These are phyloP conservation scores for Agrochola lota DNA, from an alignment of 2,888 invertebrate species.

Conservation along the genomic window DNA sequence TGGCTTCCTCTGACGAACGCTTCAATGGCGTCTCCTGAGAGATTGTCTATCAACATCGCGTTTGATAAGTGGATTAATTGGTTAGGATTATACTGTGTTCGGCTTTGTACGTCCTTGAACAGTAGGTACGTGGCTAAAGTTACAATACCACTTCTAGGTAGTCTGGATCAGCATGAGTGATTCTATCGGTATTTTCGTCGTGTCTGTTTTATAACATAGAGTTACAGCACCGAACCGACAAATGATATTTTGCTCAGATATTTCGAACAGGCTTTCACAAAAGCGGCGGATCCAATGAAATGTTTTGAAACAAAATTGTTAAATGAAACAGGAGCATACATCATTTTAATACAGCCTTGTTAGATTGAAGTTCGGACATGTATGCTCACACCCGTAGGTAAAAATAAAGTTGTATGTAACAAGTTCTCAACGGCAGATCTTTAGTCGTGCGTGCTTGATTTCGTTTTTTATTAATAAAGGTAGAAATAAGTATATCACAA, in stretches of 20 bases:
- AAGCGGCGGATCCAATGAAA: conserved; percentile 1
- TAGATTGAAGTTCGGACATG: not conserved
- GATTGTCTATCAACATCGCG: conserved; percentile 3
- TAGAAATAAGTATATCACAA: not conserved
- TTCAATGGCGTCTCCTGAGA: conserved; percentile 11
- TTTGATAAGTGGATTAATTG: conserved; percentile 5
- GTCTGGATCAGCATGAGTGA: not conserved
- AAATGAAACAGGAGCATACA: not conserved
- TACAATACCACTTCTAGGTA: not conserved
- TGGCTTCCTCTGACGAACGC: conserved; percentile 2
- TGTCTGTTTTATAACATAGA: not conserved
- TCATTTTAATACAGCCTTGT: not conserved
- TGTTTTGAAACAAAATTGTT: conserved; percentile 4
- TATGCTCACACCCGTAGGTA: too few species aligned
- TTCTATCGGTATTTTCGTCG: not conserved
- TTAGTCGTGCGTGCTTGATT: not conserved
- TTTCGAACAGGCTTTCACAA: conserved; percentile 30
- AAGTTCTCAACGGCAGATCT: not conserved
- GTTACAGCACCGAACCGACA: not conserved
- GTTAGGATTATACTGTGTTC: not conserved
- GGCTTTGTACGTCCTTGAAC: not conserved
- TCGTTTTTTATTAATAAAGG: not conserved
- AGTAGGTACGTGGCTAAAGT: not conserved
- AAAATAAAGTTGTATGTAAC: not conserved
- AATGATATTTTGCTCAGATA: conserved; percentile 35